Evolutionary conservation across 2,888 invertebrate species (phyloP).

Genomic region (Boloria euphrosyne): DNA sequence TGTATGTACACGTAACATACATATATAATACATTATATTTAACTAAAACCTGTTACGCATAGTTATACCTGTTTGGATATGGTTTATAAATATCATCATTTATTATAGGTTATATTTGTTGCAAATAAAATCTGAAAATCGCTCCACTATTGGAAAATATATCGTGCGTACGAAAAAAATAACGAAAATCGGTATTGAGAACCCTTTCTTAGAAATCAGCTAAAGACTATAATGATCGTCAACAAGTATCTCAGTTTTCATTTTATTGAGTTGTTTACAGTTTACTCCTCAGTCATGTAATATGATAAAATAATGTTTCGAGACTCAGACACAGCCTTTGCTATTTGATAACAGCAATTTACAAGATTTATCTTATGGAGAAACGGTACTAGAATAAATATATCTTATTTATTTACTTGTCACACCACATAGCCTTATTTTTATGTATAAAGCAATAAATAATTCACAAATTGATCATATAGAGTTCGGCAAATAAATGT

Average conservation of each 20-base stretch:
- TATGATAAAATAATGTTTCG: slow-evolving; percentile 6
- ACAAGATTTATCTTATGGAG: slow-evolving; percentile 3
- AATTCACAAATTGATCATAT: too few species aligned
- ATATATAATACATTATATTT: too few species aligned
- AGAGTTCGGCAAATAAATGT: too few species aligned
- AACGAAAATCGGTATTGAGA: neutral
- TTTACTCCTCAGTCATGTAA: slow-evolving; percentile 6
- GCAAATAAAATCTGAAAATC: too few species aligned
- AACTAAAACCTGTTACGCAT: too few species aligned
- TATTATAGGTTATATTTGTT: too few species aligned
- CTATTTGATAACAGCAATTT: slow-evolving; percentile 14
- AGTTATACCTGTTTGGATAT: too few species aligned
- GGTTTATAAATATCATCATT: too few species aligned
- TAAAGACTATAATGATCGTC: neutral
- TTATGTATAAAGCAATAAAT: too few species aligned
- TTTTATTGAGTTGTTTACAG: slow-evolving; percentile 15
- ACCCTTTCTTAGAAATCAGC: neutral
- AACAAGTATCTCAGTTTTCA: neutral
- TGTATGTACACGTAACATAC: too few species aligned
- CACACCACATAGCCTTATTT: too few species aligned
- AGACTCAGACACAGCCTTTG: neutral
- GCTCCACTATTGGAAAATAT: neutral
- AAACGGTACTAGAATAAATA: neutral
- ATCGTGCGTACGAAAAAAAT: neutral
- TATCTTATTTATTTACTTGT: too few species aligned